Conservation (phyloP, 2,888 invertebrate genomes). For the Cabera pusaria region DNA sequence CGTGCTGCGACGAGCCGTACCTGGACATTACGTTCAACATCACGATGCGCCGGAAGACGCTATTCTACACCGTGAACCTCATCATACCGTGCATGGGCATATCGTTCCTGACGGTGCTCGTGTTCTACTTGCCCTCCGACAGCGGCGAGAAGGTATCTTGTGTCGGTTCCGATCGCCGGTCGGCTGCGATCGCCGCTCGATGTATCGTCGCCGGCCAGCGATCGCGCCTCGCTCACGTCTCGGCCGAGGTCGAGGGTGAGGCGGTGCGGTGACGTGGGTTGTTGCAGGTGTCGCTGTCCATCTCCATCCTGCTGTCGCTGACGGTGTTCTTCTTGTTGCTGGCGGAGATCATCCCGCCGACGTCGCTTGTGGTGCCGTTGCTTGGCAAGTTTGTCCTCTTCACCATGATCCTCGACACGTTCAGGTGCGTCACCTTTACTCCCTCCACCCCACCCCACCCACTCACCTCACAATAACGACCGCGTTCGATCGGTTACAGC, state of each 20-base stretch:
- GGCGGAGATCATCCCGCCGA: slow-evolving; percentile 86
- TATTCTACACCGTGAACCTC: slow-evolving; percentile 98
- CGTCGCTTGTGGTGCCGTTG: slow-evolving; percentile 95
- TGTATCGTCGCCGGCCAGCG: too few species aligned
- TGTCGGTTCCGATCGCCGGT: too few species aligned
- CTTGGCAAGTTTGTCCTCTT: slow-evolving; percentile 97
- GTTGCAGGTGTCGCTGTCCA: slow-evolving; percentile 94
- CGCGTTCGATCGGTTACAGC: slow-evolving; percentile 67
- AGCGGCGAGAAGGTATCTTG: slow-evolving; percentile 92
- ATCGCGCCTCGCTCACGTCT: too few species aligned
- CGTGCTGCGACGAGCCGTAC: slow-evolving; percentile 98
- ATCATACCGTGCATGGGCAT: slow-evolving; percentile 99
- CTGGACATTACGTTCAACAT: slow-evolving; percentile 98
- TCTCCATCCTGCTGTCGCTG: slow-evolving; percentile 96
- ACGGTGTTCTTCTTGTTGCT: slow-evolving; percentile 98
- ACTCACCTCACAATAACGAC: too few species aligned
- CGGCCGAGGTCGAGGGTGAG: too few species aligned
- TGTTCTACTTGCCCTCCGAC: slow-evolving; percentile 98
- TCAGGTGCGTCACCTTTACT: slow-evolving; percentile 86
- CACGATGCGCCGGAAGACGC: slow-evolving; percentile 96
- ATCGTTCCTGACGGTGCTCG: slow-evolving; percentile 97
- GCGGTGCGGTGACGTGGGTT: too few species aligned
- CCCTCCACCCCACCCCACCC: not conserved
- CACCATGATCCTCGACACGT: slow-evolving; percentile 97
- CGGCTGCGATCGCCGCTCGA: too few species aligned